Percentiles rank a stretch among this genome's conserved stretches.
Conservation (phyloP, 2,888 invertebrate genomes). For the Saturnia pavonia region DNA sequence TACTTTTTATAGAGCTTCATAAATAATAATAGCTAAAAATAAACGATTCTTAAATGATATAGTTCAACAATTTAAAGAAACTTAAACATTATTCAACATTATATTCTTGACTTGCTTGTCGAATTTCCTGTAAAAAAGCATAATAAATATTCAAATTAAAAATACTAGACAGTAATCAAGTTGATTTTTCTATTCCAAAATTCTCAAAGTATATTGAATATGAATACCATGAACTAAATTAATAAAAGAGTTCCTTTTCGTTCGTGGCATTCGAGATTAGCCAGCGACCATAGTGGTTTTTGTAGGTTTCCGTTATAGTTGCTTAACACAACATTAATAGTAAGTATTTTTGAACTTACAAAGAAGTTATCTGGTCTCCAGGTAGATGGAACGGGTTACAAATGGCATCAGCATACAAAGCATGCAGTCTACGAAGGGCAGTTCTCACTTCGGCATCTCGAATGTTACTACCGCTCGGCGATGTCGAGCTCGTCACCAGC, state of each 20-base stretch:
- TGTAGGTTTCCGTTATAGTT: background rate
- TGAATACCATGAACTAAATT: background rate
- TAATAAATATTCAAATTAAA: background rate
- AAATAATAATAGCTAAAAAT: background rate
- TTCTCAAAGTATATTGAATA: background rate
- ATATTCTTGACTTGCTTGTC: slow-evolving; percentile 85
- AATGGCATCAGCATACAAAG: slow-evolving; percentile 95
- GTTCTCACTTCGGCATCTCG: slow-evolving; percentile 97
- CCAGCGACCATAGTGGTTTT: no score
- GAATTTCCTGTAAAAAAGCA: slow-evolving; percentile 81
- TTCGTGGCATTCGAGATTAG: no score
- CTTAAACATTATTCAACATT: slow-evolving; percentile 71
- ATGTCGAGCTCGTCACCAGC: slow-evolving; percentile 95
- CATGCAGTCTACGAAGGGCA: slow-evolving; percentile 92
- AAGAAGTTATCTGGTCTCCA: slow-evolving; percentile 93
- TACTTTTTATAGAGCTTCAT: background rate
- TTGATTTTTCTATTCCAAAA: background rate
- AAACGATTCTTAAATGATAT: background rate
- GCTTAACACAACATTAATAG: background rate
- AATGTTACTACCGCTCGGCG: slow-evolving; percentile 92
- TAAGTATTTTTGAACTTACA: slow-evolving; percentile 79
- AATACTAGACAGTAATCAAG: background rate
- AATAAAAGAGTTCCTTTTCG: no score
- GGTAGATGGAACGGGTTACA: slow-evolving; percentile 98
- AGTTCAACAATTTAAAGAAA: background rate